Evolutionary conservation across 92 coral and sea anemone genomes (phyloP), one percentile per base, ranked within the genome.

Genomic region (Phymanthus crucifer): DNA sequence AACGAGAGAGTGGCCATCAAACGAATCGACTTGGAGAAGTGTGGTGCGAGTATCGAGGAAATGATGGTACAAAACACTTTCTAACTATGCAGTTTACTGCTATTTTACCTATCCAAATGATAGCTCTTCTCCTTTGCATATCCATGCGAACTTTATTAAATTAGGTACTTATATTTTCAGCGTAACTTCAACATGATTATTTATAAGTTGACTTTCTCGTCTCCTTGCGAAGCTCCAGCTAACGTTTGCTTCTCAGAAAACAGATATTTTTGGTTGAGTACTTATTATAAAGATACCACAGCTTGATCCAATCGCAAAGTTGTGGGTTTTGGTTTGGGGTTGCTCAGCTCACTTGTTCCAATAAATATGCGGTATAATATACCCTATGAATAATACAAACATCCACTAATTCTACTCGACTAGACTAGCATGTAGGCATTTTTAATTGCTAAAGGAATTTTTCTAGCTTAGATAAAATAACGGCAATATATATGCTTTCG

Each of bases 21-120:
- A 81, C 88, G 99, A 81, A 96, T 96, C 29, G 99, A 96, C 76
- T 82, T 96, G 88, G 99, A 96, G 78, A 93, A 93, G 58, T 96
- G 97, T 80, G 99, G 99, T 23, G 99, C 99, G 21, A 91, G 93
- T 74, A 93, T 96, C 19, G 99, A 96, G 68, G 99, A 96, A 90
- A 96, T 96, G 99, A 94, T 90, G 98, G 99, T 96, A 71, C 77
- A 24, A 14, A 34, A 32, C 4, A 29, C 34, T 61, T 61, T 24
- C 68, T 27, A 54, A 12, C 68, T 61, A 29, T 61, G 2, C 33
- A 16, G 11, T 24, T 61, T 29, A 29, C 12, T 61, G 19, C 68
- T 61, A 5, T 61, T 61, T 61, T 12, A 24, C 34, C 32, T 24
- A 7, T 24, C 10, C 17, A 61, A 27, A 27, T 24, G 6, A 21